A percentile compares a stretch with the other conserved stretches of the same genome.
phyloP scores from a whole-genome alignment of 1,140 invertebrate species.

The Sminthurides bifidus region DNA sequence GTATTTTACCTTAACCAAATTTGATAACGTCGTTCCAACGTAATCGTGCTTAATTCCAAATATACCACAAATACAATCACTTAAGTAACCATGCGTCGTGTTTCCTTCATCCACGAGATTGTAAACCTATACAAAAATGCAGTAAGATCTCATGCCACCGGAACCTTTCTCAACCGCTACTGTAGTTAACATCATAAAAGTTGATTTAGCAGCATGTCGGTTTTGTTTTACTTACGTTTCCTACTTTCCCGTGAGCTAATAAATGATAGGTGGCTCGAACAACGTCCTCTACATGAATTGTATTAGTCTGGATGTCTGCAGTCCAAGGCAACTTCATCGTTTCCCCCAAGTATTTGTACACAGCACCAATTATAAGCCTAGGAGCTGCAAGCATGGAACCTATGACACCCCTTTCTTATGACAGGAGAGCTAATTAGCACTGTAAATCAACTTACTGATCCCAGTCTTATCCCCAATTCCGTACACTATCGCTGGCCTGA shows the following conservation, averaged over 20 bases:
- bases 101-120: slow-evolving; percentile 70
- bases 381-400: slow-evolving; percentile 47
- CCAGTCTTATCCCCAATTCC: slow-evolving; percentile 69
- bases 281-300: slow-evolving; percentile 71
- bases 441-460: slow-evolving; percentile 56
- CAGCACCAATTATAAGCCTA: slow-evolving; percentile 66
- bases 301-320: slow-evolving; percentile 69
- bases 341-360: slow-evolving; percentile 75
- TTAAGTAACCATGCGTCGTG: slow-evolving; percentile 70
- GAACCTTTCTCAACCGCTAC: no score
- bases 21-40: slow-evolving; percentile 64
- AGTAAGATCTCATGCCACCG: no score
- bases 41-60: slow-evolving; percentile 79
- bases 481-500: slow-evolving; percentile 76
- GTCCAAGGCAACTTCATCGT: slow-evolving; percentile 87
- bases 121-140: slow-evolving; percentile 54
- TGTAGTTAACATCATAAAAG: no score
- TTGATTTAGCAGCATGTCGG: no score
- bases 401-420: neutral
- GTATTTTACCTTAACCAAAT: slow-evolving; percentile 61
- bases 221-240: slow-evolving; percentile 23
- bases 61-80: slow-evolving; percentile 62
- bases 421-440: no score
- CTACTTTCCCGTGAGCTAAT: slow-evolving; percentile 39
- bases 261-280: slow-evolving; percentile 64